phyloP scores from a whole-genome alignment of 2,797 vertebrate genomes.

The Lindbergichthys nudifrons region DNA sequence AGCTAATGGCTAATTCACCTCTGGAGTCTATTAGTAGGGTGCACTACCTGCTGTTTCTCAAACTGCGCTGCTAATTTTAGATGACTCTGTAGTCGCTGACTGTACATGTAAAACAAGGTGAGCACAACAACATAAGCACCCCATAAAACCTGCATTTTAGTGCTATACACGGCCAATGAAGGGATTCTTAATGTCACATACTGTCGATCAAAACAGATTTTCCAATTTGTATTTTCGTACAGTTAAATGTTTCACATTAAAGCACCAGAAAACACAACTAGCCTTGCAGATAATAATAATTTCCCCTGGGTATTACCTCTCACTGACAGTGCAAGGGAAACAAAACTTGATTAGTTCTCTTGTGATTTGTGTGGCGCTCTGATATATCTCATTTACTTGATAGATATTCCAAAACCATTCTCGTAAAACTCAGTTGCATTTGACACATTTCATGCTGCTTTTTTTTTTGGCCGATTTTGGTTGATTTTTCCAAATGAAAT shows the following conservation, averaged over 20 bases:
- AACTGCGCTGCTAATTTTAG: slow-evolving; percentile 82
- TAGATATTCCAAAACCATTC: slow-evolving; percentile 65
- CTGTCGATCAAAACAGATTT: slow-evolving; percentile 32
- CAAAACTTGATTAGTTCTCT: slow-evolving; percentile 55
- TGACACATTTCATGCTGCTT: slow-evolving; percentile 52
- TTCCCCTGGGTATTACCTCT: slow-evolving; percentile 55
- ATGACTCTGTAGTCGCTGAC: slow-evolving; percentile 55
- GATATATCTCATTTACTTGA: slow-evolving; percentile 67
- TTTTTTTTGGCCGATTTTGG: slow-evolving; percentile 61
- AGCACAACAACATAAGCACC: slow-evolving; percentile 62
- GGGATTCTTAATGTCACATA: slow-evolving; percentile 12
- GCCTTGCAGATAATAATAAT: slow-evolving; percentile 65
- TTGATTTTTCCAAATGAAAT: slow-evolving; percentile 81
- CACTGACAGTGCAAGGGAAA: slow-evolving; percentile 40
- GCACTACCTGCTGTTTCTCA: slow-evolving; percentile 79
- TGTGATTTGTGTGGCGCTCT: slow-evolving; percentile 55
- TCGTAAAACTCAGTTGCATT: slow-evolving; percentile 52
- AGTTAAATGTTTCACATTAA: slow-evolving; percentile 46
- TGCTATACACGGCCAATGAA: not conserved
- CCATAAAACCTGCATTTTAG: slow-evolving; percentile 18
- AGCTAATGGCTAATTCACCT: slow-evolving; percentile 83
- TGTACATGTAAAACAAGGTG: slow-evolving; percentile 73
- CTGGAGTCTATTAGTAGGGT: slow-evolving; percentile 75
- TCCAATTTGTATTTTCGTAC: slow-evolving; percentile 41
- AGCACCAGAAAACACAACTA: slow-evolving; percentile 59